Evolutionary conservation across 2,888 invertebrate genomes (phyloP), one percentile per base, ranked within the genome.

Genomic region (Diogma glabrata): DNA sequence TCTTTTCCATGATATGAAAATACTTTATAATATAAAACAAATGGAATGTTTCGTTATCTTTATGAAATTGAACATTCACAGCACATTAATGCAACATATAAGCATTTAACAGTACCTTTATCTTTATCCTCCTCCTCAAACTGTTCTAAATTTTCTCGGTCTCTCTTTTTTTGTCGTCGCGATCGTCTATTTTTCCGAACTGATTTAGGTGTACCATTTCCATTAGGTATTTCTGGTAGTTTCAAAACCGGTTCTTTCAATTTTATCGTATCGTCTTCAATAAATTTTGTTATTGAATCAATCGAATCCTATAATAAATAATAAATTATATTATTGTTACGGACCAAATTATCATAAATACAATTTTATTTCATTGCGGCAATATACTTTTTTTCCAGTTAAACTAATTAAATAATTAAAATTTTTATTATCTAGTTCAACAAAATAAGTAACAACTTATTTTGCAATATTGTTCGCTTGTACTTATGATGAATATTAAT

Each of bases 1-100:
- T n/a, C n/a, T n/a, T n/a, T n/a, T n/a, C n/a, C n/a, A n/a, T n/a
- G n/a, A n/a, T n/a, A n/a, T n/a, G n/a, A n/a, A n/a, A n/a, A n/a
- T n/a, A n/a, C n/a, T n/a, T n/a, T n/a, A n/a, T n/a, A n/a, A n/a
- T n/a, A n/a, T n/a, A n/a, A n/a, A n/a, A n/a, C n/a, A n/a, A n/a
- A n/a, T n/a, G n/a, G n/a, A n/a, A n/a, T n/a, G n/a, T n/a, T n/a
- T n/a, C n/a, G n/a, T n/a, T n/a, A n/a, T n/a, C n/a, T n/a, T 55
- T 65, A 69, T 55, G 67, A 67, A 58, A 69, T 68, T 56, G 67
- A 60, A 58, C 69, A 69, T 55, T 69, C 69, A 60, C 69, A 69
- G 60, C 69, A 69, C 67, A 68, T 67, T 33, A 69, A 60, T 26
- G 68, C 65, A 55, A 65, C 67, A 56, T 69, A 69, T 19, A 69